phyloP scores from a whole-genome alignment of 2,888 invertebrate species.

The Pecten maximus region DNA sequence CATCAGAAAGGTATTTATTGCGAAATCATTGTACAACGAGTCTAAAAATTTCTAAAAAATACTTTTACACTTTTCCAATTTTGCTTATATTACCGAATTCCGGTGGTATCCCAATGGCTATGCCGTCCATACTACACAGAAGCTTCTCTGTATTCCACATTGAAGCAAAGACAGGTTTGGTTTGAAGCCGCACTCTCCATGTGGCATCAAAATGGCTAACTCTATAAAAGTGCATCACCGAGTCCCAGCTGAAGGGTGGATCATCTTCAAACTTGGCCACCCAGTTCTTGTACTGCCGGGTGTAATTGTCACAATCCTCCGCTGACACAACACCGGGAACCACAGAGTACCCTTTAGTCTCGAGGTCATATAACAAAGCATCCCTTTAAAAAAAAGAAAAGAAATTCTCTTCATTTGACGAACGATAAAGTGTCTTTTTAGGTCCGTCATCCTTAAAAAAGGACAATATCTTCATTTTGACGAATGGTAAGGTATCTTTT shows the following conservation, averaged over 20 bases:
- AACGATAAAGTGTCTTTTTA: no score
- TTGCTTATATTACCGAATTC: constrained; percentile 61
- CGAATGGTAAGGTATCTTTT: no score
- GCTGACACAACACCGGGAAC: constrained; percentile 53
- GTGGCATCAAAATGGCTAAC: constrained; percentile 60
- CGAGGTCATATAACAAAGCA: constrained; percentile 47
- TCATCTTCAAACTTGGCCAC: constrained; percentile 55
- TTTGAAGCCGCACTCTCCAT: constrained; percentile 64
- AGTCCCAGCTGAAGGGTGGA: constrained; percentile 39
- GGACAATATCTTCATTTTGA: no score
- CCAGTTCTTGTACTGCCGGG: constrained; percentile 58
- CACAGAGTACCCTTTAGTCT: constrained; percentile 62
- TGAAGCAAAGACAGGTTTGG: constrained; percentile 65
- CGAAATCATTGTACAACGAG: no score
- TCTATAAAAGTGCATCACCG: constrained; percentile 50
- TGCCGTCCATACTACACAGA: constrained; percentile 71
- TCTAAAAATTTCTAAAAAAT: no score
- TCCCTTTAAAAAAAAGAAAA: not conserved
- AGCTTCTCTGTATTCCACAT: constrained; percentile 74
- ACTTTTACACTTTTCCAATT: no score
- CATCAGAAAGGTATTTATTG: no score
- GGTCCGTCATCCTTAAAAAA: no score
- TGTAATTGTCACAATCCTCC: constrained; percentile 59
- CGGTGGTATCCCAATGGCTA: constrained; percentile 71
- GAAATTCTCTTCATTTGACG: no score